Base-by-base conservation (phyloP, 2,888 invertebrate species). In the Dynastes tityus region DNA sequence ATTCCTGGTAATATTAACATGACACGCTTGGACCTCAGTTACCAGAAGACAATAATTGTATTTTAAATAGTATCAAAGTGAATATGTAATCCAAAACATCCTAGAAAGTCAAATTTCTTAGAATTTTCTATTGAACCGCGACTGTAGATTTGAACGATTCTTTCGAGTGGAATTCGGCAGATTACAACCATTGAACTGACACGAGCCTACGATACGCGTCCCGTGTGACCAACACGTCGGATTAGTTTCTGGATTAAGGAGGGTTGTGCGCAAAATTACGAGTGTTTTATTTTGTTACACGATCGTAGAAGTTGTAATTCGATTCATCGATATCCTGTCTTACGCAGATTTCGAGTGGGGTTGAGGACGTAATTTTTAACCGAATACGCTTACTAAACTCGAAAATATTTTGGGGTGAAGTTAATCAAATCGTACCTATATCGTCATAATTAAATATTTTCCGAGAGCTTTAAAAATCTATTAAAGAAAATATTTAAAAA, bases 161-260 rank as follows among this genome's bases (percentile, higher is more conserved):
- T 63, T 81, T 79, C 80, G 76, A 82, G 81, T 80, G 80, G 80
- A 78, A 81, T 81, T 80, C 79, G 51, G 77, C 79, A 79, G 82
- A 82, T 82, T 82, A 82, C 76, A 67, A 76, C 77, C 78, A 78
- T 80, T 78, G 80, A 73, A 40, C 73, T 58, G 73, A 67, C 82
- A 80, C 82, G 82, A 77, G 80, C 73, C 58, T 16, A 75, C 22
- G 74, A 68, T 78, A 80, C 76, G 68, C 45, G 76, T 81, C 82
- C 79, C 81, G 76, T 78, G 82, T 70, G 82, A 79, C 77, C 77
- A 80, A 68, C 76, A 53, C 51, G 74, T 63, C 61, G 71, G 58
- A 76, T 76, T 76, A 67, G 29, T 51, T 29, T 76, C 51, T 6
- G 16, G 65, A 76, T 76, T 32, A 11, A 32, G 40, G 58, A 73